These are phyloP conservation scores for Teleopsis dalmanni DNA, from an alignment of 1,140 invertebrate genomes.

Conservation along the genomic window DNA sequence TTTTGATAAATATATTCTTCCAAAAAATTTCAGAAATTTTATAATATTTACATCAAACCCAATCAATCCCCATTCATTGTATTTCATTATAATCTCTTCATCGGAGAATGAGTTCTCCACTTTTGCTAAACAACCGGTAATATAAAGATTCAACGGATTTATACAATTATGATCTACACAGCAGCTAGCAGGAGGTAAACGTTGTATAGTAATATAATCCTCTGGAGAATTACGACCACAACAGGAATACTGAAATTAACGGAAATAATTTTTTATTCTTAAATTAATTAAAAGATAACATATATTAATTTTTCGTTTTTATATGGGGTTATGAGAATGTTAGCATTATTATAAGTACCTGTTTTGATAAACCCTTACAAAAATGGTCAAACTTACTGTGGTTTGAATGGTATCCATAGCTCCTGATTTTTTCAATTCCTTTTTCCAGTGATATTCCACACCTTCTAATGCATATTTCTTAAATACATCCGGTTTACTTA, in stretches of 20 bases:
- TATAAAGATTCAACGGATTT: constrained; percentile 42
- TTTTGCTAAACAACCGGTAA: constrained; percentile 42
- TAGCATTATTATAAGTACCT: background rate
- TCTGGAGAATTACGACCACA: constrained; percentile 50
- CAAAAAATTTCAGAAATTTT: background rate
- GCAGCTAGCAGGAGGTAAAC: constrained; percentile 43
- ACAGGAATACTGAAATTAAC: constrained; percentile 51
- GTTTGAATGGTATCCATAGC: constrained; percentile 31
- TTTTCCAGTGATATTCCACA: constrained; percentile 24
- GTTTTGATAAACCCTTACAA: background rate
- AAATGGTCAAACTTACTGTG: constrained; percentile 18
- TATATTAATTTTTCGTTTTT: background rate
- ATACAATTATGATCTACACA: constrained; percentile 26
- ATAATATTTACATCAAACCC: constrained; percentile 26
- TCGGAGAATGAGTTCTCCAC: constrained; percentile 45
- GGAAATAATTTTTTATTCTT: background rate
- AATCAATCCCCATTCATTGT: constrained; percentile 30
- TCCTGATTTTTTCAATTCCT: constrained; percentile 24
- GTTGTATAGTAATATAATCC: constrained; percentile 43
- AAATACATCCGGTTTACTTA: constrained; percentile 24
- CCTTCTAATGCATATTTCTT: constrained; percentile 27
- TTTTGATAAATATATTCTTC: background rate
- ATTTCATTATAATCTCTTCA: constrained; percentile 43
- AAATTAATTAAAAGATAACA: background rate
- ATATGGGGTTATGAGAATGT: background rate